Evolutionary conservation across 53 echinoderm and acorn worm genomes (phyloP).

Genomic region (Glandiceps talaboti): DNA sequence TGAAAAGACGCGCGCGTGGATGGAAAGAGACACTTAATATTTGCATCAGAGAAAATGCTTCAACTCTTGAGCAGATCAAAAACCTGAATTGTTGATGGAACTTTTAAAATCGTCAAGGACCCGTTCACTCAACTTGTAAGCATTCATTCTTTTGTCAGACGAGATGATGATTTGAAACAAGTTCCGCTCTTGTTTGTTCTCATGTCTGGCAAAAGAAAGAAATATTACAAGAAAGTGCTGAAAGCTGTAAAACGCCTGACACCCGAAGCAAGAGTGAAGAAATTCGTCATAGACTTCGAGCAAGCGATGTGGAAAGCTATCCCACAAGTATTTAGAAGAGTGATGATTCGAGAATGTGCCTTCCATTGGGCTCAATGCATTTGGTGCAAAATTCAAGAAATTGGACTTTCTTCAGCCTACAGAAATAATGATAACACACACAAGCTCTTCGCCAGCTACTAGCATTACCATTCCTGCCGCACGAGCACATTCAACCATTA

Average conservation of each 20-base stretch:
- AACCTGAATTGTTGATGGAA: not conserved
- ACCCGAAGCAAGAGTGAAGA: not conserved
- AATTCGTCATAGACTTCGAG: slow-evolving; percentile 34
- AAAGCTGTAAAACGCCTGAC: slow-evolving; percentile 1
- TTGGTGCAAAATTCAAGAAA: slow-evolving; percentile 25
- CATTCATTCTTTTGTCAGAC: not conserved
- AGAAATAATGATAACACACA: not conserved
- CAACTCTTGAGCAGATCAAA: not conserved
- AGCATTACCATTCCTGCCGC: slow-evolving; percentile 30
- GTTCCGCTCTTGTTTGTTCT: slow-evolving; percentile 22
- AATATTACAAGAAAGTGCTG: slow-evolving; percentile 24
- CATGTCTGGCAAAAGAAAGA: slow-evolving; percentile 18
- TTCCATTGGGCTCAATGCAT: slow-evolving; percentile 30
- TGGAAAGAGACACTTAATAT: not conserved
- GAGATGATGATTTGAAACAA: slow-evolving; percentile 1
- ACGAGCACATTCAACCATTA: slow-evolving; percentile 8
- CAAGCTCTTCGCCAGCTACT: slow-evolving; percentile 18
- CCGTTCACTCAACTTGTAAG: not conserved
- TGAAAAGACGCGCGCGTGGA: not conserved
- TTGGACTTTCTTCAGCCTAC: slow-evolving; percentile 13
- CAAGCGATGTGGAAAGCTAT: slow-evolving; percentile 20
- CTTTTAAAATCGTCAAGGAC: not conserved
- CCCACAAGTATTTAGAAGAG: slow-evolving; percentile 7
- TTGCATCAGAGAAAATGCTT: not conserved
- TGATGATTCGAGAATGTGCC: slow-evolving; percentile 10